These are phyloP conservation scores for Pantherophis alleghaniensis DNA, from an alignment of 2,797 vertebrate species.

Conservation along the genomic window DNA sequence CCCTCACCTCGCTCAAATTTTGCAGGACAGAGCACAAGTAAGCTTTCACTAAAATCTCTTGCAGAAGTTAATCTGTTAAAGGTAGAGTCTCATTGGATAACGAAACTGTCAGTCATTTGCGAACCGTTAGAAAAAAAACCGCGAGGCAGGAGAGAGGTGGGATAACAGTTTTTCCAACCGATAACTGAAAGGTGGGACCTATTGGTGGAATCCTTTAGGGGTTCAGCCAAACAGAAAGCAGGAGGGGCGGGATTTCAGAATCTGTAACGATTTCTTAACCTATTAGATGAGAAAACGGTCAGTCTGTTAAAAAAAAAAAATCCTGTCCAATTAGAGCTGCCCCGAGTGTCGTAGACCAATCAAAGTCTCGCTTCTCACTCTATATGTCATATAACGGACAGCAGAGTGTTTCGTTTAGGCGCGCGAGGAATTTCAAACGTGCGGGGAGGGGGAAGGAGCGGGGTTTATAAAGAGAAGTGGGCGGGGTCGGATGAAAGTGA, in stretches of 20 bases:
- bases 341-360: not conserved
- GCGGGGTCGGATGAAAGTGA: not conserved
- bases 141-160: not conserved
- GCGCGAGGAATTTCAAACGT: slow-evolving; percentile 45
- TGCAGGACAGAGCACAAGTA: not conserved
- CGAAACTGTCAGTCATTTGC: not conserved
- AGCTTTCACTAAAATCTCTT: not conserved
- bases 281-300: not conserved
- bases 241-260: not conserved
- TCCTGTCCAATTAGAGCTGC: not conserved
- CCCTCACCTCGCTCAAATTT: slow-evolving; percentile 5
- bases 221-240: slow-evolving; percentile 3
- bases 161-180: not conserved
- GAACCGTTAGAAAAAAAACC: not conserved
- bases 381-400: not conserved
- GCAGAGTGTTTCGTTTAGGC: not conserved
- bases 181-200: not conserved
- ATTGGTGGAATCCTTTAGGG: not conserved
- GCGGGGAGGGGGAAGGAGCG: not conserved
- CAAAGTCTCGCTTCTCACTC: too few relatives aligned
- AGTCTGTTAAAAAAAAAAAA: not conserved
- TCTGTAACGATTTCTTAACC: not conserved
- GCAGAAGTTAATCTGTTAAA: not conserved
- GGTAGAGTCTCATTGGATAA: not conserved
- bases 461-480: not conserved